phyloP scores from a whole-genome alignment of 2,888 invertebrate genomes.

The Cephonodes hylas region DNA sequence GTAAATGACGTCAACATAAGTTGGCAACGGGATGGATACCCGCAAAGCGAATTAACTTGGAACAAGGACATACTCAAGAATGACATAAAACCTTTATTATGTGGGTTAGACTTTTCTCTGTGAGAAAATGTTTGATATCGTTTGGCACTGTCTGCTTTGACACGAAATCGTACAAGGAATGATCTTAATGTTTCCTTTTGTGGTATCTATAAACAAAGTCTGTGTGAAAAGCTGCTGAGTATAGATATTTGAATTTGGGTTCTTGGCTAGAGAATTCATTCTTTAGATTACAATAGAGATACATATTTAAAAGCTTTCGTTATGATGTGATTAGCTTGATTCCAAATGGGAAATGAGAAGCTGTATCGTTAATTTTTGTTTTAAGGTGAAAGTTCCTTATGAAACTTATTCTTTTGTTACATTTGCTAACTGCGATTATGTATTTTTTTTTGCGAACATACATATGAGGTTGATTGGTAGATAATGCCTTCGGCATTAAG shows the following conservation, averaged over 20 bases:
- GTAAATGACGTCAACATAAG: conserved; percentile 53
- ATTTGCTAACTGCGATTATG: too few relatives aligned
- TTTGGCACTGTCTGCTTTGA: conserved; percentile 7
- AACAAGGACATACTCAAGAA: conserved; percentile 27
- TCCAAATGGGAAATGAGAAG: too few relatives aligned
- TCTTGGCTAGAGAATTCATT: not conserved
- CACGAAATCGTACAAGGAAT: not conserved
- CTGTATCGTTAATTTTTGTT: too few relatives aligned
- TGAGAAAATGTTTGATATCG: conserved; percentile 4
- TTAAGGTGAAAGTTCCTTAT: too few relatives aligned
- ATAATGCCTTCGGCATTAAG: too few relatives aligned
- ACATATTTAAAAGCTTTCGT: not conserved
- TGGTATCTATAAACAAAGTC: not conserved
- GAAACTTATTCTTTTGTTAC: too few relatives aligned
- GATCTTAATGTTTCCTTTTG: not conserved
- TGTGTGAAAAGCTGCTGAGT: not conserved
- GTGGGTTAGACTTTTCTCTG: conserved; percentile 8
- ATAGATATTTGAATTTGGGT: not conserved
- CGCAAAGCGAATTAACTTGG: conserved; percentile 47
- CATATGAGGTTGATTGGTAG: too few relatives aligned
- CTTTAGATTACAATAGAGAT: not conserved
- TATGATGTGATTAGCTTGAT: too few relatives aligned
- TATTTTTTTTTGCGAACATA: too few relatives aligned
- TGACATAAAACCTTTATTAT: conserved; percentile 30
- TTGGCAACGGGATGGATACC: conserved; percentile 44